Conservation (phyloP, 1,140 invertebrate species). For the Philotrypesis tridentata region DNA sequence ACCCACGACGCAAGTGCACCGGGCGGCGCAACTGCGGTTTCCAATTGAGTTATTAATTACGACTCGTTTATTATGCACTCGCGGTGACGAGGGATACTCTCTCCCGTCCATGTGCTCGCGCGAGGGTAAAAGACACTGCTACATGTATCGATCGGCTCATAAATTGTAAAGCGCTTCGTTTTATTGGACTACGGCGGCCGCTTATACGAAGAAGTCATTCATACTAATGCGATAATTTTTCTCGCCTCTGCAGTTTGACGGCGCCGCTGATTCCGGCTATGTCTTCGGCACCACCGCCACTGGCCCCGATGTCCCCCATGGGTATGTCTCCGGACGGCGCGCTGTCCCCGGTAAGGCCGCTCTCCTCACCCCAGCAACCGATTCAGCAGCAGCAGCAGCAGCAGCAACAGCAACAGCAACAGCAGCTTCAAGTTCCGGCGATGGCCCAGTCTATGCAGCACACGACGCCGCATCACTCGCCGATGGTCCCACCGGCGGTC, state of each 20-base stretch:
- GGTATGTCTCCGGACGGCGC: slow-evolving; percentile 62
- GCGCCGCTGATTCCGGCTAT: slow-evolving; percentile 61
- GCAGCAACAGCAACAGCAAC: not conserved
- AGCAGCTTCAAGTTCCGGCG: not conserved
- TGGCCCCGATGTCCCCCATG: slow-evolving; percentile 66
- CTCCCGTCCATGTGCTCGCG: not conserved
- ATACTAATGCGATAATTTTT: not conserved
- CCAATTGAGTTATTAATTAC: not conserved
- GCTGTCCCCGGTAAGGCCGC: slow-evolving; percentile 9
- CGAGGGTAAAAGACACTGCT: too few species aligned
- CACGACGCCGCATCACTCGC: not conserved
- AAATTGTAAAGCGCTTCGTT: too few species aligned
- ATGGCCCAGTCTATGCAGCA: not conserved
- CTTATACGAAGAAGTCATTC: too few species aligned
- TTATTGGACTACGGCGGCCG: too few species aligned
- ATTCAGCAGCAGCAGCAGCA: slow-evolving; percentile 49
- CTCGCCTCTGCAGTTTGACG: slow-evolving; percentile 4
- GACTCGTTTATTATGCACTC: not conserved
- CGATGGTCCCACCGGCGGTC: not conserved
- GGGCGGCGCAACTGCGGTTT: not conserved
- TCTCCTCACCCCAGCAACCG: slow-evolving; percentile 48
- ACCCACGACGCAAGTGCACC: too few species aligned
- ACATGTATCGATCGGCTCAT: too few species aligned
- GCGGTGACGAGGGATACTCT: not conserved
- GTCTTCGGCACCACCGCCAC: slow-evolving; percentile 57